Evolutionary conservation across 2,113 vertebrate genomes (phyloP).

Genomic region (Isichthys henryi): DNA sequence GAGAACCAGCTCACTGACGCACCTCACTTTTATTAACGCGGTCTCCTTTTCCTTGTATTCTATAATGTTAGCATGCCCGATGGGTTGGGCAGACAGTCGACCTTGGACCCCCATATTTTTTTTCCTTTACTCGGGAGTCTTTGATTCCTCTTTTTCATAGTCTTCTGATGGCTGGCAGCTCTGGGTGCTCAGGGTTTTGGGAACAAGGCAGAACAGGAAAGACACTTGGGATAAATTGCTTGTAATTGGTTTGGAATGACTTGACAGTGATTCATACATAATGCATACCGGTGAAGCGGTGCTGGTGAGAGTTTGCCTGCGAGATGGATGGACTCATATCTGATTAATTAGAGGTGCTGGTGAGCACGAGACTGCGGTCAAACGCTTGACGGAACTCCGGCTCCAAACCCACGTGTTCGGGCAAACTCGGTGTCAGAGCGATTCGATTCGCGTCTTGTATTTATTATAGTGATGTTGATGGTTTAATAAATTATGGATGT

Average conservation of each 20-base stretch:
- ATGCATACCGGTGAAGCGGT: background rate
- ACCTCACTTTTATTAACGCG: background rate
- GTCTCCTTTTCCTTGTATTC: background rate
- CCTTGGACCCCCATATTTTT: background rate
- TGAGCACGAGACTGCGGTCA: background rate
- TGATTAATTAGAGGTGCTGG: conserved; percentile 11
- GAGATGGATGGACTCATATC: conserved; percentile 3
- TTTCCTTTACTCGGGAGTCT: background rate
- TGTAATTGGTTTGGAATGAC: conserved; percentile 6
- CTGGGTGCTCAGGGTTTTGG: background rate
- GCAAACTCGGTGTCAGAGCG: background rate
- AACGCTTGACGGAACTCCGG: background rate
- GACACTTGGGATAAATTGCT: conserved; percentile 12
- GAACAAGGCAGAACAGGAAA: background rate
- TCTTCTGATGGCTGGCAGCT: background rate
- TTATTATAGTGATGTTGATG: background rate
- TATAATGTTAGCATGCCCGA: background rate
- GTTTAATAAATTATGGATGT: background rate
- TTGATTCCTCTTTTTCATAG: background rate
- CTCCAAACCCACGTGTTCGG: background rate
- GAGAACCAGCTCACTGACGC: background rate
- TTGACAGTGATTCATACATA: conserved; percentile 15
- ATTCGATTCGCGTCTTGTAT: background rate
- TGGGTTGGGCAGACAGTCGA: background rate
- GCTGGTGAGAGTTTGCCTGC: background rate